These are phyloP conservation scores for Xylocopa sonorina DNA, from an alignment of 1,140 invertebrate species.

Conservation along the genomic window DNA sequence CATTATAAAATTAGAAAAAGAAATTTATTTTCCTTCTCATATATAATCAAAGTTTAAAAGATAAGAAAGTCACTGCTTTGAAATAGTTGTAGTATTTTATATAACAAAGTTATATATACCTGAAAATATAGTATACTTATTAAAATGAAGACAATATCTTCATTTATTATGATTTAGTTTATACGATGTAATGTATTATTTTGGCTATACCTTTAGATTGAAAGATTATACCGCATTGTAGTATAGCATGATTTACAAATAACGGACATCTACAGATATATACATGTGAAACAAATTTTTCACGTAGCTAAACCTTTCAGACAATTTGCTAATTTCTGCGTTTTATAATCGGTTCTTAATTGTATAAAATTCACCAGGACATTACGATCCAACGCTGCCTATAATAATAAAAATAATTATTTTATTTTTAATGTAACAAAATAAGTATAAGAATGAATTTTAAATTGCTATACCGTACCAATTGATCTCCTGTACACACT, in stretches of 20 bases:
- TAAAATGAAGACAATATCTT: slow-evolving; percentile 9
- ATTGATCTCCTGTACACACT: slow-evolving; percentile 95
- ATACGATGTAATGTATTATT: not conserved
- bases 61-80: not conserved
- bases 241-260: not conserved
- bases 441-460: not conserved
- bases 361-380: slow-evolving; percentile 96
- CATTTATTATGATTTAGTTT: slow-evolving; percentile 12
- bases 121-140: slow-evolving; percentile 1
- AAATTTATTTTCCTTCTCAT: not conserved
- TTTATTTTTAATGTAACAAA: not conserved
- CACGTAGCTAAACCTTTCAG: slow-evolving; percentile 83
- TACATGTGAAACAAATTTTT: slow-evolving; percentile 4
- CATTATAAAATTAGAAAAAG: slow-evolving; percentile 15
- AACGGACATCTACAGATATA: not conserved
- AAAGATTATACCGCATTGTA: no score
- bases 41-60: slow-evolving; percentile 10
- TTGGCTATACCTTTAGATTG: not conserved
- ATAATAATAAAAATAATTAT: slow-evolving; percentile 75
- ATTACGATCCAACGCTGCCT: slow-evolving; percentile 93
- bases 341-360: slow-evolving; percentile 95
- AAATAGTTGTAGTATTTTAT: slow-evolving; percentile 17
- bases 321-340: slow-evolving; percentile 88
- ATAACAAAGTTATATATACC: slow-evolving; percentile 11
- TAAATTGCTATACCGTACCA: slow-evolving; percentile 85